Evolutionary conservation across 2,888 invertebrate genomes (phyloP).

Genomic region (Antheraea assamensis): DNA sequence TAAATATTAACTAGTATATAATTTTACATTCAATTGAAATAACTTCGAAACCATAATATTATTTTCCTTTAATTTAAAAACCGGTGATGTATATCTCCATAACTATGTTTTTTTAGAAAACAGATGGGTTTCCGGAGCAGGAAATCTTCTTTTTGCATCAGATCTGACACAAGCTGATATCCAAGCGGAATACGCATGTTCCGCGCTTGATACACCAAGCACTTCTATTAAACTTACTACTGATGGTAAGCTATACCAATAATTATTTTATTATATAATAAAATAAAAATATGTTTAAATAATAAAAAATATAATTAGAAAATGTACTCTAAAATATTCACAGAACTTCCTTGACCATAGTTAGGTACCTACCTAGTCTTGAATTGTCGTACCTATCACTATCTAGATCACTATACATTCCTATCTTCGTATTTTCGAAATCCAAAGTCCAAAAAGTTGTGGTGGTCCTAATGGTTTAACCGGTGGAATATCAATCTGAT

Average conservation of each 20-base stretch:
- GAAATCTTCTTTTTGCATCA: slow-evolving; percentile 64
- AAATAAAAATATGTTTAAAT: too few relatives aligned
- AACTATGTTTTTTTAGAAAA: slow-evolving; percentile 49
- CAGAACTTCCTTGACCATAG: too few relatives aligned
- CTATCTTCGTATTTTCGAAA: too few relatives aligned
- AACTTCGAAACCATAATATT: neutral
- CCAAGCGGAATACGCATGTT: slow-evolving; percentile 73
- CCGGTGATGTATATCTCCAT: neutral
- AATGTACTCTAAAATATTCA: too few relatives aligned
- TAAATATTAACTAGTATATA: neutral
- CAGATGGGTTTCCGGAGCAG: slow-evolving; percentile 70
- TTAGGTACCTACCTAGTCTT: too few relatives aligned
- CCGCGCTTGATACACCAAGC: slow-evolving; percentile 66
- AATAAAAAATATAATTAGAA: too few relatives aligned
- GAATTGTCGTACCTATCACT: too few relatives aligned
- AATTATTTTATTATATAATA: neutral
- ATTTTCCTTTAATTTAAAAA: neutral
- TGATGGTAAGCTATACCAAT: slow-evolving; percentile 58
- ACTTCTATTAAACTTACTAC: slow-evolving; percentile 66
- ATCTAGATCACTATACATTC: too few relatives aligned
- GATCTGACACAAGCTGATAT: slow-evolving; percentile 72
- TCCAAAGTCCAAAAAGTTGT: too few relatives aligned
- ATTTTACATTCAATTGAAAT: neutral
- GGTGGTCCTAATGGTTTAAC: too few relatives aligned
- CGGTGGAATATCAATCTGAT: too few relatives aligned